Evolutionary conservation across 2,888 invertebrate genomes (phyloP), one percentile per base, ranked within the genome.

Genomic region (Bellardia pandia): DNA sequence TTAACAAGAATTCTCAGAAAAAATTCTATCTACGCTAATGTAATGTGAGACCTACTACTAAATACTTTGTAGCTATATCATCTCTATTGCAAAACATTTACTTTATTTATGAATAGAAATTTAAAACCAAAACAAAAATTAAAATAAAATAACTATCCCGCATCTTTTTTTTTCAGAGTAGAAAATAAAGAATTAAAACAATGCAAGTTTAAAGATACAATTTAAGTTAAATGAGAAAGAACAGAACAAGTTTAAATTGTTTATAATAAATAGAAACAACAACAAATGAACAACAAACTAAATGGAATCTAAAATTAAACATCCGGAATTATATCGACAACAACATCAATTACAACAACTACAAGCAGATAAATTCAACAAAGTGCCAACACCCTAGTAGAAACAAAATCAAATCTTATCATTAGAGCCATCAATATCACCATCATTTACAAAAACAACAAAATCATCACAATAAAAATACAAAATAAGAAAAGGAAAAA

Each of bases 361-460:
- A 69, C 45, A 53, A 48, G 58, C 42, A 56, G 48, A 51, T 62
- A 72, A 72, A 56, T 53, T 11, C 62, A 78, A 85, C 58, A 79
- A 75, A 82, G 78, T 85, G 86, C 84, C 84, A 87, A 87, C 56
- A 68, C 60, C 77, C 64, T 79, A 66, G 53, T 86, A 77, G 53
- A 40, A 60, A 62, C 48, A 40, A 53, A 62, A 62, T 71, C 3
- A 53, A 45, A 81, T 66, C 14, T 58, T 66, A 45, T 79, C 16
- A 72, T 40, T 42, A 53, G 16, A 16, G 40, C 3, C 64, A 66
- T 33, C 71, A 66, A 58, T 48, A 69, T 40, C 58, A 77, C 40
- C 58, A 75, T 69, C 78, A 53, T 16, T 66, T 37, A 42, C 23
- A 2, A 60, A 7, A 62, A 60, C 66, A 69, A 68, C 69, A 81